Evolutionary conservation across 2,113 vertebrate species (phyloP).

Genomic region (Tragelaphus imberbis): DNA sequence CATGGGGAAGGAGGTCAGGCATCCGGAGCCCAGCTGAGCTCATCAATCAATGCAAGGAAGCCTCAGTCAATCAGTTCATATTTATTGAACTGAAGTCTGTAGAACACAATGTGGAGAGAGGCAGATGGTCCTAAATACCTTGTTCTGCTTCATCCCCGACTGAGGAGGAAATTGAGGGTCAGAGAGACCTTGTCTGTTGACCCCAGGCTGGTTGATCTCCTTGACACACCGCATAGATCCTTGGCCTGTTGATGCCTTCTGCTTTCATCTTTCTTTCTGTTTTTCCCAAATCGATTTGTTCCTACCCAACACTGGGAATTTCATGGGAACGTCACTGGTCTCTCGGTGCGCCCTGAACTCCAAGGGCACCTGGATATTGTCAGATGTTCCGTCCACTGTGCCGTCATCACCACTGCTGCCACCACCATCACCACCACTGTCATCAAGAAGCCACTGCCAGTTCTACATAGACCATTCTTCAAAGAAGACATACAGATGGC

Average conservation of each 20-base stretch:
- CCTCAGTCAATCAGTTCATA: too few relatives aligned
- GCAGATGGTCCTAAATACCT: too few relatives aligned
- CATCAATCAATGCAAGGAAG: background rate
- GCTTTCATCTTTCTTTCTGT: background rate
- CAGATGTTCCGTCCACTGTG: background rate
- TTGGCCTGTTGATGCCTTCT: background rate
- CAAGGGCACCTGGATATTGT: background rate
- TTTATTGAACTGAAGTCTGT: background rate
- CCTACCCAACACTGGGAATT: background rate
- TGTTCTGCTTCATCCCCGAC: fast-evolving
- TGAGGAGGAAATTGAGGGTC: background rate
- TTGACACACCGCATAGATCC: fast-evolving
- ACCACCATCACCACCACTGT: background rate
- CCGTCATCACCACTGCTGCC: background rate
- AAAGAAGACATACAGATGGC: too few relatives aligned
- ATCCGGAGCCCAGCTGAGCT: background rate
- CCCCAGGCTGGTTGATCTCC: background rate
- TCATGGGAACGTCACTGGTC: background rate
- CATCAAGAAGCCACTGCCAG: background rate
- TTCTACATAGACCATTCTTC: too few relatives aligned
- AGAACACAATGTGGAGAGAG: background rate
- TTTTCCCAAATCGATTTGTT: background rate
- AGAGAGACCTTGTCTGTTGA: background rate
- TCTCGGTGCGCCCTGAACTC: too few relatives aligned
- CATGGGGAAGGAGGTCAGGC: background rate